Base-by-base conservation (phyloP, 2,797 vertebrate genomes). In the Sebastes taczanowskii region DNA sequence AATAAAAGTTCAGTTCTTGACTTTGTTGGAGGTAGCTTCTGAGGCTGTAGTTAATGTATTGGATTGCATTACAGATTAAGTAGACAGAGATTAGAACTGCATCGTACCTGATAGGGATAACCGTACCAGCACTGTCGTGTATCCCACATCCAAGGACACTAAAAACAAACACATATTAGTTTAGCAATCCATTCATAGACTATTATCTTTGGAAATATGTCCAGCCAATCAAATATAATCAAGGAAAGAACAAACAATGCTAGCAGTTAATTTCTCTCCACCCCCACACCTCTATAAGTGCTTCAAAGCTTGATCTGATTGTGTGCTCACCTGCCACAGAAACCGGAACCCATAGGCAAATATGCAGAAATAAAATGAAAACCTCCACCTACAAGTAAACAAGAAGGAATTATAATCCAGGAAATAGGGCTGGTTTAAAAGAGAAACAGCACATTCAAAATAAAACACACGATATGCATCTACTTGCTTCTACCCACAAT, bases 141-240 rank as follows among this genome's bases (percentile, higher is more conserved):
- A 80, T 99, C 97, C 98, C 97, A 99, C 92, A 99, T 95, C 98
- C 98, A 99, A 27, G 97, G 95, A 10, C 95, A 92, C 98, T 99
- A 83, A 35, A 91, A 71, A 59, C 13, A 83, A 62, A 60, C 7
- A 60, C 0, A 7, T 2, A 8, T 77, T 53, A 77, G 27, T 29
- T 63, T 2, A 65, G 14, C 49, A 59, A 59, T 30, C 16, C 1
- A 32, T 4, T 22, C 38, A 42, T 42, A 53, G 2, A 30, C 14
- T 58, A 22, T 58, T 7, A 49, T 8, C 13, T 25, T n/a, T 34
- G 16, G 3, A 71, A 73, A 65, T 55, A 55, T 32, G 42, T 1
- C 4, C 3, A 59, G 49, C 7, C 25, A 25, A 67, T 78, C 5
- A 58, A 70, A 60, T 32, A 52, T 64, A 4, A 30, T 38, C 14